A percentile compares a stretch with the other conserved stretches of the same genome.
These are phyloP conservation scores for Clarias platycephalus DNA, from an alignment of 2,797 vertebrate genomes.

Conservation along the genomic window DNA sequence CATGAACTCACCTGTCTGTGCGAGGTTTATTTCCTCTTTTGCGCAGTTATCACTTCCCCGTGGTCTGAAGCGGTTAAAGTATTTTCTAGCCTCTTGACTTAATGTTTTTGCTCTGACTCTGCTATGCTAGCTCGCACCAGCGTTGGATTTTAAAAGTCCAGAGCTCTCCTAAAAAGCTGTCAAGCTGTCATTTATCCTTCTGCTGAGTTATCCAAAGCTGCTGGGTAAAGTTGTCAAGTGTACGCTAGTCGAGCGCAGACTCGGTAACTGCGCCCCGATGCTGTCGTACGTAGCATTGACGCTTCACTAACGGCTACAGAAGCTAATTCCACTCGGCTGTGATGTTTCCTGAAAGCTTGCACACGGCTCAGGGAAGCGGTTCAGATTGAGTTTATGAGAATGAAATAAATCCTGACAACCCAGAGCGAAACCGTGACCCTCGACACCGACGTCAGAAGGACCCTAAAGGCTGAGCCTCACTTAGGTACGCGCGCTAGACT, in stretches of 20 bases:
- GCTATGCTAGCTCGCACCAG: not conserved
- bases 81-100: no score
- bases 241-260: slow-evolving; percentile 3
- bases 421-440: not conserved
- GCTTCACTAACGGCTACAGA: slow-evolving; percentile 9
- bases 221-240: slow-evolving; percentile 31
- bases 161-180: slow-evolving; percentile 27
- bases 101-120: not conserved
- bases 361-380: not conserved
- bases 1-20: not conserved
- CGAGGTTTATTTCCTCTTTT: not conserved
- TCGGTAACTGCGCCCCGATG: slow-evolving; percentile 6
- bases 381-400: not conserved
- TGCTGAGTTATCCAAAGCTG: slow-evolving; percentile 36
- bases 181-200: slow-evolving; percentile 38
- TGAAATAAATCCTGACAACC: not conserved
- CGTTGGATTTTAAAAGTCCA: slow-evolving; percentile 30
- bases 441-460: not conserved
- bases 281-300: not conserved
- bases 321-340: not conserved
- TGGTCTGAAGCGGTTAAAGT: no score
- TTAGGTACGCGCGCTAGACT: slow-evolving; percentile 22
- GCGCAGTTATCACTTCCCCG: not conserved
- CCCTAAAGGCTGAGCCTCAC: not conserved
- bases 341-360: not conserved